Evolutionary conservation across 1,140 invertebrate genomes (phyloP).

Genomic region (Drosophila ogumai): DNA sequence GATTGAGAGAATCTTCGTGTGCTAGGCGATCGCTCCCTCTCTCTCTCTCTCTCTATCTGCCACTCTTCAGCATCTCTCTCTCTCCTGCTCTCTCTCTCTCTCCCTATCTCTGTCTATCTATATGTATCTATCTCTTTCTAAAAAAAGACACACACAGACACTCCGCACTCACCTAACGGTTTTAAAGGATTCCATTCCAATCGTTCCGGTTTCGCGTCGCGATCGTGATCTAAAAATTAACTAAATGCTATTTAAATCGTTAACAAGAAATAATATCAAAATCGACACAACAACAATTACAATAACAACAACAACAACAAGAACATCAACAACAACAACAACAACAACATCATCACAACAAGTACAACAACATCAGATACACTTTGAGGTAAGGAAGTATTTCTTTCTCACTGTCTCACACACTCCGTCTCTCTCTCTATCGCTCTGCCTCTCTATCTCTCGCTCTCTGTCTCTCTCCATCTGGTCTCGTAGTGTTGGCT

Average conservation of each 20-base stretch:
- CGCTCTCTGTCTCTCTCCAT: slow-evolving; percentile 33
- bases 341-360: slow-evolving; percentile 22
- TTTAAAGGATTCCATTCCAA: slow-evolving; percentile 42
- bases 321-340: slow-evolving; percentile 25
- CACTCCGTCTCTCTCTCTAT: slow-evolving; percentile 36
- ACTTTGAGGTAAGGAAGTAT: slow-evolving; percentile 76
- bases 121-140: slow-evolving; percentile 27
- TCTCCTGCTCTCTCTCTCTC: slow-evolving; percentile 16
- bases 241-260: slow-evolving; percentile 34
- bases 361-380: slow-evolving; percentile 52
- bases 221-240: slow-evolving; percentile 34
- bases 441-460: slow-evolving; percentile 18
- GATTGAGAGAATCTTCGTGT: slow-evolving; percentile 50
- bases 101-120: slow-evolving; percentile 35
- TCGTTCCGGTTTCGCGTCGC: slow-evolving; percentile 42
- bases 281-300: slow-evolving; percentile 48
- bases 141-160: slow-evolving; percentile 62
- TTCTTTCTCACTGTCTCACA: slow-evolving; percentile 64
- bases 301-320: slow-evolving; percentile 39
- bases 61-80: slow-evolving; percentile 25
- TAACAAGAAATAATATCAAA: slow-evolving; percentile 41
- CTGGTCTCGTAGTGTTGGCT: slow-evolving; percentile 48
- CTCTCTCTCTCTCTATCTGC: slow-evolving; percentile 12
- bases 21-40: slow-evolving; percentile 35
- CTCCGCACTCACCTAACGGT: slow-evolving; percentile 67